phyloP scores from a whole-genome alignment of 2,797 vertebrate species.

The Rhinatrema bivittatum region DNA sequence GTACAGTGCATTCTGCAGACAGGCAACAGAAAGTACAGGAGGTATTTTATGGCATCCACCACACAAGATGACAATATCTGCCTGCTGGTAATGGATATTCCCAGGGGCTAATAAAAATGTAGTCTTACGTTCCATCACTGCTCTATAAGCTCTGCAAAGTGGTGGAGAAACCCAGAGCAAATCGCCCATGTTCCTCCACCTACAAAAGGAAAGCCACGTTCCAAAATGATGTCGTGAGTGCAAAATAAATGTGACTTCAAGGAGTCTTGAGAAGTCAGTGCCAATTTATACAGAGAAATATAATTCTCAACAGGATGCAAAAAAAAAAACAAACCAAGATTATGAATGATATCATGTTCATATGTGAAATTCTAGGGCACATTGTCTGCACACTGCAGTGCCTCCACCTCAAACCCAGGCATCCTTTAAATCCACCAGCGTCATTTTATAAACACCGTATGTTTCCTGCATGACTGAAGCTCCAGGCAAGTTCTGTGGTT shows the following conservation, averaged over 20 bases:
- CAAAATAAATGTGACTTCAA: slow-evolving; percentile 19
- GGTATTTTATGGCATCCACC: too few relatives aligned
- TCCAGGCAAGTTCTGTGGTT: slow-evolving; percentile 13
- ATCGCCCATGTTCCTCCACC: slow-evolving; percentile 14
- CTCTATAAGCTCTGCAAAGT: slow-evolving; percentile 14
- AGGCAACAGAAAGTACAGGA: too few relatives aligned
- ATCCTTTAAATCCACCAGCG: slow-evolving; percentile 10
- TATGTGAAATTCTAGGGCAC: slow-evolving; percentile 8
- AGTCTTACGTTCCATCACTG: slow-evolving; percentile 22
- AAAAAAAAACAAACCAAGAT: slow-evolving; percentile 23
- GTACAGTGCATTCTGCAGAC: too few relatives aligned
- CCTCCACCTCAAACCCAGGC: slow-evolving; percentile 5
- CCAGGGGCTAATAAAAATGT: slow-evolving; percentile 7
- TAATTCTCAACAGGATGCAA: slow-evolving; percentile 25
- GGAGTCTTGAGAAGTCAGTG: slow-evolving; percentile 13
- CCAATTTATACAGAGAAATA: slow-evolving; percentile 27
- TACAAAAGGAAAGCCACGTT: slow-evolving; percentile 15
- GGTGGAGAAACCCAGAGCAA: slow-evolving; percentile 1
- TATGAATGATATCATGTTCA: slow-evolving; percentile 8
- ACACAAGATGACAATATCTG: slow-evolving; percentile 2
- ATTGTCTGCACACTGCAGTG: not conserved
- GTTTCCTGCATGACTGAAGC: slow-evolving; percentile 8
- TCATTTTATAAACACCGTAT: not conserved
- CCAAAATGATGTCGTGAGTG: slow-evolving; percentile 19
- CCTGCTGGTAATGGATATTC: slow-evolving; percentile 18